Percentiles rank a stretch among this genome's conserved stretches.
Evolutionary conservation across 2,113 vertebrate genomes (phyloP).

Genomic region (Hippolais icterina): DNA sequence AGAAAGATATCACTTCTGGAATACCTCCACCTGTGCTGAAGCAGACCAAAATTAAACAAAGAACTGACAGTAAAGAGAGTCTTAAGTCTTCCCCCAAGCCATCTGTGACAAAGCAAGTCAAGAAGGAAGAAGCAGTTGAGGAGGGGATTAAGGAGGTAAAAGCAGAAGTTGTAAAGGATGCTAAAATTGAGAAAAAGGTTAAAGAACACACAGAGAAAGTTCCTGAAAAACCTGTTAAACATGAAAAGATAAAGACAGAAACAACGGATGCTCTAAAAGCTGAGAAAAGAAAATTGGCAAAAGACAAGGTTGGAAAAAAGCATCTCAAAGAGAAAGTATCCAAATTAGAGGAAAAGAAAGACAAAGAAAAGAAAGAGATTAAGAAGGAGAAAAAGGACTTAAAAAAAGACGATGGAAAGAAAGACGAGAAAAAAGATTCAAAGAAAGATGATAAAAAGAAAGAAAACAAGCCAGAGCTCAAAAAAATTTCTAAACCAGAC

Average conservation of each 20-base stretch:
- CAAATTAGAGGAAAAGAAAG: constrained; percentile 95
- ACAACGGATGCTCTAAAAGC: constrained; percentile 77
- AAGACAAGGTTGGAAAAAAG: constrained; percentile 89
- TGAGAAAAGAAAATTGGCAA: constrained; percentile 89
- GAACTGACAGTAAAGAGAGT: constrained; percentile 95
- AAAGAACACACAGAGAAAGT: constrained; percentile 82
- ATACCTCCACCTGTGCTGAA: constrained; percentile 83
- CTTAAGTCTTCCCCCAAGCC: constrained; percentile 90
- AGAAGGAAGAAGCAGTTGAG: constrained; percentile 82
- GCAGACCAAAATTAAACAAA: constrained; percentile 92
- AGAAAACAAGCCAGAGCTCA: constrained; percentile 86
- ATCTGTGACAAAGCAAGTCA: constrained; percentile 77
- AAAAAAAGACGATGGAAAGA: constrained; percentile 88
- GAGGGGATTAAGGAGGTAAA: constrained; percentile 85
- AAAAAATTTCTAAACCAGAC: constrained; percentile 90
- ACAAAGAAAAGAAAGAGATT: constrained; percentile 96
- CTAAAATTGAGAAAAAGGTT: constrained; percentile 85
- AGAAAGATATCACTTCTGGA: constrained; percentile 88
- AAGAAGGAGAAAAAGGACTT: constrained; percentile 87
- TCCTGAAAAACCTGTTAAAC: constrained; percentile 82
- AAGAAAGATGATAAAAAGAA: constrained; percentile 93
- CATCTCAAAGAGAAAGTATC: constrained; percentile 89
- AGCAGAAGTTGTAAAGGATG: constrained; percentile 82
- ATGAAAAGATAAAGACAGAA: constrained; percentile 78
- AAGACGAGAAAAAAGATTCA: constrained; percentile 90